Percentiles rank a stretch among this genome's conserved stretches.
These are phyloP conservation scores for Urocolius indicus DNA, from an alignment of 2,113 vertebrate species.

Conservation along the genomic window DNA sequence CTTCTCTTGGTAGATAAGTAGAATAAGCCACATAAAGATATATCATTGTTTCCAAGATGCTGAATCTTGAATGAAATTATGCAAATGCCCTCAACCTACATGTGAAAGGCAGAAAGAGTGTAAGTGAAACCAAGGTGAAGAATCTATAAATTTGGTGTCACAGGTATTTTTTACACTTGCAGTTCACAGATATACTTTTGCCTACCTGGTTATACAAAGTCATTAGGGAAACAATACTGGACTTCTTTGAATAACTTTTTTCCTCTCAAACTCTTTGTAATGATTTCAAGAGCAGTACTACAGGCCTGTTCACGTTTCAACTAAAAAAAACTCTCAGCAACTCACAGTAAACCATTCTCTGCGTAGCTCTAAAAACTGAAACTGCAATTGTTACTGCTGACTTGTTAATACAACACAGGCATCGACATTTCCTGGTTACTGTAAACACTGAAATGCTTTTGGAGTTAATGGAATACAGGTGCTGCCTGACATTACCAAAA, in stretches of 20 bases:
- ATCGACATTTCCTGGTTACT: conserved; percentile 73
- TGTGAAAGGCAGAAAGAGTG: neutral
- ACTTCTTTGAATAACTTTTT: neutral
- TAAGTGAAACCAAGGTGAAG: neutral
- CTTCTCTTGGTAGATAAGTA: neutral
- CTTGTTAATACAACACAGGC: conserved; percentile 73
- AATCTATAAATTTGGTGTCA: neutral
- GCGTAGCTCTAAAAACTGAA: conserved; percentile 41
- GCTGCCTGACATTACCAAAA: conserved; percentile 76
- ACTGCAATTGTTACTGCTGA: conserved; percentile 51
- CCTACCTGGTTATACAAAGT: neutral
- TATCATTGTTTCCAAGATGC: neutral
- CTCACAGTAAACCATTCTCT: conserved; percentile 22
- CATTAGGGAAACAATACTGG: neutral
- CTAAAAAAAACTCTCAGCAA: neutral
- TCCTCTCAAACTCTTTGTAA: neutral
- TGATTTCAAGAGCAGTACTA: neutral
- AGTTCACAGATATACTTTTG: neutral
- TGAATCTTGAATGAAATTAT: neutral
- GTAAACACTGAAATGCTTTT: conserved; percentile 80
- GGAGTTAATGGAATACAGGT: conserved; percentile 86
- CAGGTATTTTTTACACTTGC: neutral
- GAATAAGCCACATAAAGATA: neutral
- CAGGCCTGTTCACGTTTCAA: neutral
- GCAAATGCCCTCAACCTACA: neutral